Evolutionary conservation across 2,113 vertebrate species (phyloP), one percentile per base, ranked within the genome.

Genomic region (Paradoxurus hermaphroditus): DNA sequence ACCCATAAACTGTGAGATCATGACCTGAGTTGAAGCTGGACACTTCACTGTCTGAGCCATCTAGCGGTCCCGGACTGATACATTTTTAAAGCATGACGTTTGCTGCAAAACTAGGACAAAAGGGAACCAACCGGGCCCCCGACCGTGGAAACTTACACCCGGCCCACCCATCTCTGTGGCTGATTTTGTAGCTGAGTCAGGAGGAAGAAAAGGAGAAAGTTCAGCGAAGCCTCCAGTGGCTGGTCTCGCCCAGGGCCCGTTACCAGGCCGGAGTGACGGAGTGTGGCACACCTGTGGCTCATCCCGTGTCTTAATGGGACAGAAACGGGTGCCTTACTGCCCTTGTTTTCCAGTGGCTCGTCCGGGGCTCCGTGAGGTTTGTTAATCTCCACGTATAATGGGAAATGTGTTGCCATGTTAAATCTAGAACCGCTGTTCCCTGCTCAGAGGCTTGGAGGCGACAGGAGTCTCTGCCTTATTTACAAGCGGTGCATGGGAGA

Each of bases 381-480:
- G 97, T 98, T 98, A 98, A 98, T 98, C 98, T 98, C 85, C 16
- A 97, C 29, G 5, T 98, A 79, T 98, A 98, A 98, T 98, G 97
- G 98, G 97, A 98, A 98, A 96, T 82, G 97, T 75, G 95, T 98
- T 96, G 98, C 97, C 96, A 7, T 83, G 97, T 96, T 93, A 95
- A 97, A 44, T 10, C 91, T 73, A 77, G 86, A 97, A 97, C 97
- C 95, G 85, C 96, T 53, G 46, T 46, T 94, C 94, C 56, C 92
- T 7, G 79, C 94, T 92, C 0, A 0, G 53, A 65, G 93, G 92
- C 79, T 53, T 96, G 98, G 94, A 96, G 98, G 97, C 16, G 4
- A 97, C 97, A 95, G 98, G 97, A 97, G 95, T 94, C 98, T 97
- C 77, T 97, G 96, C 98, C 98, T 98, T 98, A 98, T 98, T 98